Conservation (phyloP, 37 sponge, comb jelly and placozoan genomes). For the Geodia barretti region DNA sequence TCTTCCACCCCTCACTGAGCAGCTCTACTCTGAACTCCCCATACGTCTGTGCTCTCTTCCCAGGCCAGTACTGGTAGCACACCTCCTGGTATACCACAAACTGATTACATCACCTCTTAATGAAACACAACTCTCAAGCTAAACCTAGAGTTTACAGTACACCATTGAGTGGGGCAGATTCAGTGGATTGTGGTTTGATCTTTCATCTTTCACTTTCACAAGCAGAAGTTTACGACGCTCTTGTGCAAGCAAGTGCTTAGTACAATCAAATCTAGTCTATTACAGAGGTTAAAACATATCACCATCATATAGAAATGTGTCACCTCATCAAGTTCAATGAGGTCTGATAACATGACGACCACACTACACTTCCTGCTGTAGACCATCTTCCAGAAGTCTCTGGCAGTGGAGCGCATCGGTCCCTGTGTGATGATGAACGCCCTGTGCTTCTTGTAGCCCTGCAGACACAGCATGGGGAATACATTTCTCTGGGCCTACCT, state of each 20-base stretch:
- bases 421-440: constrained; percentile 50
- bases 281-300: too few species aligned
- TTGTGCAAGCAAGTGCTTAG: too few species aligned
- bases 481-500: not conserved
- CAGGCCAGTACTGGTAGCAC: constrained; percentile 49
- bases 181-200: too few species aligned
- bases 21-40: constrained; percentile 11
- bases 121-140: too few species aligned
- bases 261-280: too few species aligned
- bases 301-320: not conserved
- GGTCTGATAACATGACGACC: not conserved
- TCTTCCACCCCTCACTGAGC: not conserved
- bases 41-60: not conserved
- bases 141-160: too few species aligned
- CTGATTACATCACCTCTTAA: too few species aligned
- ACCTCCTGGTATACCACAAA: too few species aligned
- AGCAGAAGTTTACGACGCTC: too few species aligned
- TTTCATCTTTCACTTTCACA: too few species aligned
- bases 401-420: constrained; percentile 26
- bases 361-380: not conserved
- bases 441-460: constrained; percentile 57
- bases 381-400: constrained; percentile 61
- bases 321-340: not conserved
- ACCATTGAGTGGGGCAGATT: too few species aligned
- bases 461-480: not conserved